Percentiles rank a stretch among this genome's conserved stretches.
phyloP scores from a whole-genome alignment of 2,888 invertebrate species.

The Halictus quadricinctus region DNA sequence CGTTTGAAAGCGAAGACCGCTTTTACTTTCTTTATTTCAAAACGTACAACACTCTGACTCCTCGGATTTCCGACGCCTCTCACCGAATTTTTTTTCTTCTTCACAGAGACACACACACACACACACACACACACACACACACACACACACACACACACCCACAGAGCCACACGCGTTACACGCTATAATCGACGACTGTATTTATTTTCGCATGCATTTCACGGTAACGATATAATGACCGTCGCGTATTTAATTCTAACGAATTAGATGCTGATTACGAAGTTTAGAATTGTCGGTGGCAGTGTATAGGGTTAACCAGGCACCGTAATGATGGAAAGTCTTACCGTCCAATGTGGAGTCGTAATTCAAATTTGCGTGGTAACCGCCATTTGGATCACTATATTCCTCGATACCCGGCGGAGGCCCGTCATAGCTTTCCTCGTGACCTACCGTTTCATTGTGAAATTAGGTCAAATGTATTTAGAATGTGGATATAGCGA shows the following conservation, averaged over 20 bases:
- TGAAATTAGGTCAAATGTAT: conserved; percentile 12
- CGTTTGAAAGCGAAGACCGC: conserved; percentile 41
- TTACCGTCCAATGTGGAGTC: conserved; percentile 72
- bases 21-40: conserved; percentile 49
- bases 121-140: not conserved
- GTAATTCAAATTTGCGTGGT: conserved; percentile 62
- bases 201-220: conserved; percentile 11
- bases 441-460: conserved; percentile 60
- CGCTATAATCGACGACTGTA: not conserved
- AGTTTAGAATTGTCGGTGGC: conserved; percentile 6
- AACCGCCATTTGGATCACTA: conserved; percentile 50
- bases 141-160: not conserved
- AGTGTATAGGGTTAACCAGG: not conserved
- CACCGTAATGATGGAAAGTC: conserved; percentile 39
- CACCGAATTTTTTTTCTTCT: conserved; percentile 18
- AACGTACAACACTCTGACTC: conserved; percentile 15
- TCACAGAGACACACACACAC: not conserved
- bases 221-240: conserved; percentile 20
- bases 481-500: not conserved
- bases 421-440: conserved; percentile 72
- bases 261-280: not conserved
- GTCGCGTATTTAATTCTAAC: not conserved
- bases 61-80: conserved; percentile 9
- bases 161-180: not conserved
- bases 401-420: conserved; percentile 73